Conservation (phyloP, 2,888 invertebrate genomes). For the Sphaerophoria rueppellii region DNA sequence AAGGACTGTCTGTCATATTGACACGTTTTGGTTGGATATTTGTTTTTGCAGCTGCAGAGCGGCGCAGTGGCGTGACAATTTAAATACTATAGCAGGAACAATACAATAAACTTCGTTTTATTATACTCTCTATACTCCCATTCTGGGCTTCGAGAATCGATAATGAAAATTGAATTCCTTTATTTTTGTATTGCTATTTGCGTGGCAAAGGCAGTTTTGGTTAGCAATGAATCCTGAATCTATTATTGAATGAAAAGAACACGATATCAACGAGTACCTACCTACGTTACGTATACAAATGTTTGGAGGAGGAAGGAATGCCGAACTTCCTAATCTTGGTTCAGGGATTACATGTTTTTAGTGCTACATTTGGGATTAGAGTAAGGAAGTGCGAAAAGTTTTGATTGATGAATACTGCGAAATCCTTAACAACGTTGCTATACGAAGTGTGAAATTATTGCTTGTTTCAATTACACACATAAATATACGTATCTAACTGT, state of each 20-base stretch:
- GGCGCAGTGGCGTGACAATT: neutral
- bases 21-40: conserved; percentile 3
- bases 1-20: conserved; percentile 17
- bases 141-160: neutral
- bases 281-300: no score
- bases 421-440: conserved; percentile 2
- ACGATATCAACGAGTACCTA: no score
- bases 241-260: conserved; percentile 3
- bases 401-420: conserved; percentile 16
- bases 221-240: conserved; percentile 14
- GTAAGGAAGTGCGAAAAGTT: neutral
- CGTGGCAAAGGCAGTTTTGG: conserved; percentile 8
- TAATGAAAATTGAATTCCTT: conserved; percentile 18
- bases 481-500: no score
- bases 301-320: neutral
- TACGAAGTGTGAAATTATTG: neutral
- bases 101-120: conserved; percentile 41
- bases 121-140: neutral
- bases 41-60: conserved; percentile 16
- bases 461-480: neutral
- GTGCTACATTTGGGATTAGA: neutral
- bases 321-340: neutral
- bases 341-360: neutral
- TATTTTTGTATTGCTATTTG: neutral
- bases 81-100: conserved; percentile 16